Evolutionary conservation across 2,113 vertebrate genomes (phyloP).

Genomic region (Protobothrops flavoviridis): DNA sequence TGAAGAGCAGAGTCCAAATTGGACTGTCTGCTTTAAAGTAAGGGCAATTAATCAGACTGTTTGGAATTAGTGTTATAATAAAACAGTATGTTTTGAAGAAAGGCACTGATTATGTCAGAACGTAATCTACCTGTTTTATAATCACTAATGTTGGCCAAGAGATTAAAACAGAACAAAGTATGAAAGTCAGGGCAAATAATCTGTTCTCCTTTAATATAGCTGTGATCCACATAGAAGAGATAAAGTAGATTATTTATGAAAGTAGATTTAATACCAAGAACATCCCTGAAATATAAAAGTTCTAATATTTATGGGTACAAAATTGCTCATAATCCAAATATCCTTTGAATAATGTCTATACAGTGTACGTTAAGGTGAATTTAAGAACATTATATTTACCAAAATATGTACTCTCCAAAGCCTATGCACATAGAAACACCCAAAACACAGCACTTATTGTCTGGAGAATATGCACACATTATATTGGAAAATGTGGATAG

Average conservation of each 20-base stretch:
- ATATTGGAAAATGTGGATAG: neutral
- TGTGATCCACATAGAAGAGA: neutral
- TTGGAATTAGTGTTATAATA: neutral
- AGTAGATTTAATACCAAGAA: neutral
- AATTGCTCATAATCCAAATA: neutral
- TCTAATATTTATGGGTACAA: neutral
- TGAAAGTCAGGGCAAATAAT: neutral
- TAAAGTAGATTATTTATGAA: neutral
- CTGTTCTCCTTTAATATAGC: neutral
- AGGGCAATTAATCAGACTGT: neutral
- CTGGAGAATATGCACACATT: neutral
- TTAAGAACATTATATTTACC: neutral
- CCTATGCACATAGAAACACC: neutral
- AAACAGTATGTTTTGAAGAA: constrained; percentile 24
- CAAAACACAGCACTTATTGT: neutral
- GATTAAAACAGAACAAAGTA: neutral
- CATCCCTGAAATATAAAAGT: neutral
- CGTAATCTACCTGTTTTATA: neutral
- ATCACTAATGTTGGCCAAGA: neutral
- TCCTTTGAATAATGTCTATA: neutral
- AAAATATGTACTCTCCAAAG: neutral
- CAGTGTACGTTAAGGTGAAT: neutral
- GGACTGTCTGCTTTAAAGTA: neutral
- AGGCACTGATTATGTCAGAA: neutral
- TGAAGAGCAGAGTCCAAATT: neutral